phyloP scores from a whole-genome alignment of 2,888 invertebrate genomes.

The Leucoptera coffeella region DNA sequence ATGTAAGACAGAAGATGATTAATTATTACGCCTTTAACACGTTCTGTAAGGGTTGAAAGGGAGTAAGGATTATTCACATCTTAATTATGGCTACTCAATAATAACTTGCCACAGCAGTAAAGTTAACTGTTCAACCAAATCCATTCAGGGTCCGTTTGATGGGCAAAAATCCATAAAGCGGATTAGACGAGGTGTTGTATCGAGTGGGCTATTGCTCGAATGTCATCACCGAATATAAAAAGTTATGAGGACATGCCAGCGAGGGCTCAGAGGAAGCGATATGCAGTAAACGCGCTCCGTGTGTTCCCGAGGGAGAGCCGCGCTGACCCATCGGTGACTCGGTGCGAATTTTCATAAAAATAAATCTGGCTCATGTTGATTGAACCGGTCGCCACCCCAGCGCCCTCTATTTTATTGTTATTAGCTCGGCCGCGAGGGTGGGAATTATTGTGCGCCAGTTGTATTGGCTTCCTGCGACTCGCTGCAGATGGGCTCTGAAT shows the following conservation, averaged over 20 bases:
- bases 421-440: slow-evolving; percentile 44
- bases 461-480: no score
- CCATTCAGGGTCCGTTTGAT: no score
- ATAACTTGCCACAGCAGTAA: no score
- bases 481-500: no score
- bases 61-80: no score
- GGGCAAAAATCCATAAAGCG: slow-evolving; percentile 11
- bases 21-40: no score
- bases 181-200: slow-evolving; percentile 19
- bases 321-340: slow-evolving; percentile 43
- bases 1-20: no score
- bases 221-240: slow-evolving; percentile 53
- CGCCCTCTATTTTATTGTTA: slow-evolving; percentile 52
- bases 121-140: no score
- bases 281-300: slow-evolving; percentile 54
- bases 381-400: slow-evolving; percentile 45
- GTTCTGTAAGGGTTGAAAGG: no score
- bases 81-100: no score
- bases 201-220: slow-evolving; percentile 9
- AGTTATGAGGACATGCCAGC: slow-evolving; percentile 43
- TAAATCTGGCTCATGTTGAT: slow-evolving; percentile 50
- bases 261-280: slow-evolving; percentile 38
- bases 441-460: slow-evolving; percentile 50
- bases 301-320: slow-evolving; percentile 44
- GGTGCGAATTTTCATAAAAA: slow-evolving; percentile 56